Conservation (phyloP, 1,140 invertebrate species). For the Meteorus sp. region DNA sequence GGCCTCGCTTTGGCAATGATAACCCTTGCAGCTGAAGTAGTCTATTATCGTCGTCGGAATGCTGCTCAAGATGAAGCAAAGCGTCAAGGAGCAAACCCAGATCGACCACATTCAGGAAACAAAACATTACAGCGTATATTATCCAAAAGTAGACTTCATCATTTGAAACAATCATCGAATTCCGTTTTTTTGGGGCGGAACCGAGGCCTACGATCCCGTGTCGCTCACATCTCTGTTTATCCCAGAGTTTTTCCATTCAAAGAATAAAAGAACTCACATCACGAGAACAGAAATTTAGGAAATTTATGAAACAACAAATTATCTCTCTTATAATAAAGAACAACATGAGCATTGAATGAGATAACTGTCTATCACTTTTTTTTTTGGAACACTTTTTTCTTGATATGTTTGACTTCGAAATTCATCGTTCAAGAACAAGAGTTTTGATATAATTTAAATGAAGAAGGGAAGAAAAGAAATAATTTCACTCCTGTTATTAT, state of each 20-base stretch:
- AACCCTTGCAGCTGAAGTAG: conserved; percentile 76
- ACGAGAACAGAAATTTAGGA: no score
- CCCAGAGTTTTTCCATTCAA: conserved; percentile 55
- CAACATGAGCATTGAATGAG: neutral
- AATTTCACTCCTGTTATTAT: conserved; percentile 10
- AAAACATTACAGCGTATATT: conserved; percentile 41
- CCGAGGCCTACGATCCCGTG: conserved; percentile 43
- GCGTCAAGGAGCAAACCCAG: conserved; percentile 39
- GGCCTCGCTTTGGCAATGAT: conserved; percentile 81
- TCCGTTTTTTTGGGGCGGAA: conserved; percentile 40
- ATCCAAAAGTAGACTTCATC: conserved; percentile 38
- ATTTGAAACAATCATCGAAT: conserved; percentile 56
- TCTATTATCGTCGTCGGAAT: conserved; percentile 73
- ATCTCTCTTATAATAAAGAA: neutral
- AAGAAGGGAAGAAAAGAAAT: neutral
- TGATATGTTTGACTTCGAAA: no score
- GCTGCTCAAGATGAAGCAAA: conserved; percentile 55
- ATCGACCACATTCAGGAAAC: conserved; percentile 24
- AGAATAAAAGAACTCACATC: conserved; percentile 35
- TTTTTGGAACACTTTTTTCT: no score
- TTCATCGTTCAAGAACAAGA: no score
- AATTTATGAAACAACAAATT: neutral
- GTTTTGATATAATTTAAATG: neutral
- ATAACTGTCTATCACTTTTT: no score
- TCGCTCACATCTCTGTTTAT: conserved; percentile 61